Evolutionary conservation across 2,113 vertebrate genomes (phyloP).

Genomic region (Megaceryle maxima): DNA sequence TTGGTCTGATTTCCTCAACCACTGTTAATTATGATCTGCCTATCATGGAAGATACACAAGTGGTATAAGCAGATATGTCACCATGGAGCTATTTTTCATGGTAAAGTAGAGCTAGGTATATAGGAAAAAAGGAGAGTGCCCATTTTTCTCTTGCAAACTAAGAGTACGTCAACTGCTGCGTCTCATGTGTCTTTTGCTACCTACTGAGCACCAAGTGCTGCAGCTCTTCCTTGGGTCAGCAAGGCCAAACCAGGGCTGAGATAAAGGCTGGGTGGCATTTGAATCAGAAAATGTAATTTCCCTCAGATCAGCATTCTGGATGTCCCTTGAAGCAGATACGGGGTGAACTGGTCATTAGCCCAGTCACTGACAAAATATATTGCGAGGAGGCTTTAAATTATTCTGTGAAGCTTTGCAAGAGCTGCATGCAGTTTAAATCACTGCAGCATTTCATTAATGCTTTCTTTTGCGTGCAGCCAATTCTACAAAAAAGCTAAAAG

Average conservation of each 20-base stretch:
- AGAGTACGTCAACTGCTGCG: background rate
- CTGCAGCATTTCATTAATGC: background rate
- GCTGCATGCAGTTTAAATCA: background rate
- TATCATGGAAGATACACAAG: background rate
- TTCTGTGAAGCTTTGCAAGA: background rate
- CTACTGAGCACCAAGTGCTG: background rate
- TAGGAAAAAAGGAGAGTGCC: background rate
- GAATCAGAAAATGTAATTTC: background rate
- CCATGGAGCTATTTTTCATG: conserved; percentile 32
- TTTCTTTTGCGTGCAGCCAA: background rate
- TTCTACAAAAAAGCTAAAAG: background rate
- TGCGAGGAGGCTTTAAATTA: background rate
- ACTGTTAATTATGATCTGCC: background rate
- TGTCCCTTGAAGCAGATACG: background rate
- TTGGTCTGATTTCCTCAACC: background rate
- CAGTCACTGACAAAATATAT: background rate
- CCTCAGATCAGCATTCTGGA: background rate
- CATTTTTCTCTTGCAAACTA: background rate
- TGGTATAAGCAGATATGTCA: background rate
- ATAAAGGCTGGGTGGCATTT: background rate
- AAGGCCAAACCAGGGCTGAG: background rate
- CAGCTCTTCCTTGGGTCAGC: background rate
- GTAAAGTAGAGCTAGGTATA: background rate
- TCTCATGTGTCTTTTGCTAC: background rate
- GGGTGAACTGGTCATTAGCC: background rate